These are phyloP conservation scores for Schlechtendalia chinensis DNA, from an alignment of 1,140 invertebrate species.

Conservation along the genomic window DNA sequence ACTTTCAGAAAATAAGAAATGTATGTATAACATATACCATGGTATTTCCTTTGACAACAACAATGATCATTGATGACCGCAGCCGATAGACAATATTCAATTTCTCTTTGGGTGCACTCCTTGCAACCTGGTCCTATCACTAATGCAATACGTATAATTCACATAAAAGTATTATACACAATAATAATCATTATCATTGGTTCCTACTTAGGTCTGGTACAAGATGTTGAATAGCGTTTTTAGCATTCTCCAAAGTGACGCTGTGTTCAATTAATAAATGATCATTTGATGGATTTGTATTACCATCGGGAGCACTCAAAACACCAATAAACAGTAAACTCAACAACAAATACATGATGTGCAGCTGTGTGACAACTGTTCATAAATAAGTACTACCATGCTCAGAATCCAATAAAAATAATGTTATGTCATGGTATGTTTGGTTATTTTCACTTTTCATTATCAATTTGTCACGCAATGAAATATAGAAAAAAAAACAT, in stretches of 20 bases:
- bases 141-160: conserved; percentile 29
- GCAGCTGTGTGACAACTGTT: not conserved
- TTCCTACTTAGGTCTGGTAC: conserved; percentile 22
- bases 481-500: not conserved
- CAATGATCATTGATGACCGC: conserved; percentile 70
- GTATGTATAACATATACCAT: conserved; percentile 55
- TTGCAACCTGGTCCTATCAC: conserved; percentile 62
- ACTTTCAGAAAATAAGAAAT: not conserved
- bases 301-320: not conserved
- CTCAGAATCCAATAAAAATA: not conserved
- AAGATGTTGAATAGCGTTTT: conserved; percentile 7
- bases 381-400: not conserved
- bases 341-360: not conserved
- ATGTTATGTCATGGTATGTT: not conserved
- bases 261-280: conserved; percentile 22
- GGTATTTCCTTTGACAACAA: conserved; percentile 66
- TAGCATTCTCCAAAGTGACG: not conserved
- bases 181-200: not conserved
- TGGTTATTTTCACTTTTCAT: conserved; percentile 34
- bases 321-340: not conserved
- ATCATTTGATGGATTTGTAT: not conserved
- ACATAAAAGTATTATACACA: not conserved
- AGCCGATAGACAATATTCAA: conserved; percentile 64
- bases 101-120: conserved; percentile 63
- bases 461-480: conserved; percentile 31